Evolutionary conservation across 2,797 vertebrate genomes (phyloP).

Genomic region (Pseudomugil tenellus): DNA sequence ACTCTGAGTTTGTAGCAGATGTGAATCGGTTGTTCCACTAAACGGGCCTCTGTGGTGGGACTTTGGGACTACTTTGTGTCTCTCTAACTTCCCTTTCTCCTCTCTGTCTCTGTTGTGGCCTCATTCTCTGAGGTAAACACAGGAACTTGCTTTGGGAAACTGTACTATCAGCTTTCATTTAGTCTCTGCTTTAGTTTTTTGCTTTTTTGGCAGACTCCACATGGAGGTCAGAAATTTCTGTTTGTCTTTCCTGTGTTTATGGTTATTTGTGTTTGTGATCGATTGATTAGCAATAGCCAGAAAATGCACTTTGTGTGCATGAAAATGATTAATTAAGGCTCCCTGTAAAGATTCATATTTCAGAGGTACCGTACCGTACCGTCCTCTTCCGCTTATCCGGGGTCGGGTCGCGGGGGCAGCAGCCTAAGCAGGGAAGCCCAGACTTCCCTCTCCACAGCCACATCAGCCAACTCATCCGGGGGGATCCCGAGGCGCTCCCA

Average conservation of each 20-base stretch:
- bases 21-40: conserved; percentile 40
- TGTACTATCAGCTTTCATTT: conserved; percentile 22
- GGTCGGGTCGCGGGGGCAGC: too few relatives aligned
- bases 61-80: conserved; percentile 29
- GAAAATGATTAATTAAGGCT: neutral
- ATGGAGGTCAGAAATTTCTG: neutral
- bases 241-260: conserved; percentile 28
- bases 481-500: too few relatives aligned
- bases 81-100: conserved; percentile 23
- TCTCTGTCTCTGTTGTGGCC: conserved; percentile 34
- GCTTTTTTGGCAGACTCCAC: conserved; percentile 16
- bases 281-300: accelerated
- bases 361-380: too few relatives aligned
- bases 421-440: too few relatives aligned
- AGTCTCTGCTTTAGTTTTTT: conserved; percentile 23
- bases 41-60: conserved; percentile 41
- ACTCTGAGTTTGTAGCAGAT: conserved; percentile 37
- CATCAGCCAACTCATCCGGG: too few relatives aligned
- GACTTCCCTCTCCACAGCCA: too few relatives aligned
- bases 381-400: too few relatives aligned
- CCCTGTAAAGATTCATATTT: neutral
- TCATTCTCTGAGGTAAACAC: conserved; percentile 64
- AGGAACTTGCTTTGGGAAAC: conserved; percentile 61
- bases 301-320: neutral
- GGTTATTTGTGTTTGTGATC: conserved; percentile 18